These are phyloP conservation scores for Sycophaga agraensis DNA, from an alignment of 1,140 invertebrate genomes.

Conservation along the genomic window DNA sequence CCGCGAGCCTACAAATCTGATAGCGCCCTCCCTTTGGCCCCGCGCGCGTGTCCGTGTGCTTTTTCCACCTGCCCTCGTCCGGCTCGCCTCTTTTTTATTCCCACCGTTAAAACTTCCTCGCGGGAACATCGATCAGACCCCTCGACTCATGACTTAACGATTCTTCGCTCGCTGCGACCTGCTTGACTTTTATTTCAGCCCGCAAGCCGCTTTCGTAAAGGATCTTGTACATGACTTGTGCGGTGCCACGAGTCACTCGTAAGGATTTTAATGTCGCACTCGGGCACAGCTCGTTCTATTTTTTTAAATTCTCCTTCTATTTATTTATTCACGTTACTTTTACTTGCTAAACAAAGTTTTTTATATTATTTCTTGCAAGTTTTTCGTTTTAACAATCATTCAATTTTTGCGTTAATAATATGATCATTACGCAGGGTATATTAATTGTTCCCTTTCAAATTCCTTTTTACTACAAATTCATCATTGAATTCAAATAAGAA, in stretches of 20 bases:
- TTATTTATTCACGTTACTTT: too few species aligned
- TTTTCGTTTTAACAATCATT: too few species aligned
- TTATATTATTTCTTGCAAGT: too few species aligned
- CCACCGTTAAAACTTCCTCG: slow-evolving; percentile 7
- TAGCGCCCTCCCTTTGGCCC: neutral
- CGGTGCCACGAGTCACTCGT: neutral
- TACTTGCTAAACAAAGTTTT: too few species aligned
- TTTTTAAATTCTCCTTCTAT: too few species aligned
- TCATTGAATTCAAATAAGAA: too few species aligned
- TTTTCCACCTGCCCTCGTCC: neutral
- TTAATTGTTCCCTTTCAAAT: too few species aligned
- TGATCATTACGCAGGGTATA: too few species aligned
- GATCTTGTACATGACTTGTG: neutral
- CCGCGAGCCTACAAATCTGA: slow-evolving; percentile 21
- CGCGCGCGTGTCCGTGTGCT: neutral
- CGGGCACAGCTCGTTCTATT: too few species aligned
- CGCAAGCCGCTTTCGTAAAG: neutral
- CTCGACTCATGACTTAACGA: slow-evolving; percentile 26
- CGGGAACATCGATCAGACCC: slow-evolving; percentile 20
- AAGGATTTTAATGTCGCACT: too few species aligned
- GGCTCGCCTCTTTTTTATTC: neutral
- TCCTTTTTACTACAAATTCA: too few species aligned
- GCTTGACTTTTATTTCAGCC: neutral
- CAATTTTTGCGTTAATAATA: too few species aligned
- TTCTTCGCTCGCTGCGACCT: slow-evolving; percentile 1